Evolutionary conservation across 2,888 invertebrate genomes (phyloP).

Genomic region (Apodemia zela): DNA sequence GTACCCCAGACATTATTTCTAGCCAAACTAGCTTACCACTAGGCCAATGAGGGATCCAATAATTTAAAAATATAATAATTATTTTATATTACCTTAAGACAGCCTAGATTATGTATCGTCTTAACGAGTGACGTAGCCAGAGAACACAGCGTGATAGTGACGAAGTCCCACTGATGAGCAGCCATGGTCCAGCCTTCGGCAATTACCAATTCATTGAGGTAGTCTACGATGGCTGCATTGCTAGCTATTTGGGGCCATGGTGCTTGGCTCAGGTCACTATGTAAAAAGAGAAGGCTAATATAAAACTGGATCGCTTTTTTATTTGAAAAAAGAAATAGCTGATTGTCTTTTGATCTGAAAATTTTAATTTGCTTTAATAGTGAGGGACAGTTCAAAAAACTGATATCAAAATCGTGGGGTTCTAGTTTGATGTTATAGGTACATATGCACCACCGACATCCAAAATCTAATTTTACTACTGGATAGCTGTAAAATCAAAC

Average conservation of each 20-base stretch:
- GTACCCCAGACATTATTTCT: too few species aligned
- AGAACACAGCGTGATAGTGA: conserved; percentile 84
- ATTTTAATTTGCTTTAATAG: too few species aligned
- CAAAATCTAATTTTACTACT: too few species aligned
- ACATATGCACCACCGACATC: too few species aligned
- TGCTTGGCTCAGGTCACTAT: conserved; percentile 34
- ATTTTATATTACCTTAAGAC: conserved; percentile 69
- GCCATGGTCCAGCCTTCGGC: conserved; percentile 51
- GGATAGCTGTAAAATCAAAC: too few species aligned
- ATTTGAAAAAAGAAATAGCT: too few species aligned
- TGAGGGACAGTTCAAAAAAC: too few species aligned
- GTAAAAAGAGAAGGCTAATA: not conserved
- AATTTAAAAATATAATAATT: not conserved
- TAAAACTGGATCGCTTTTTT: not conserved
- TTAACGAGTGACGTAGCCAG: conserved; percentile 79
- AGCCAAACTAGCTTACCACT: too few species aligned
- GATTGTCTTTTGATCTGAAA: too few species aligned
- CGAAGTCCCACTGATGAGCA: conserved; percentile 86
- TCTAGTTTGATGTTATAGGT: too few species aligned
- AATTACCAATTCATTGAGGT: conserved; percentile 37
- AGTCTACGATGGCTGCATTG: conserved; percentile 42
- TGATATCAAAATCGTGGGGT: too few species aligned
- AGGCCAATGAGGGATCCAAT: too few species aligned
- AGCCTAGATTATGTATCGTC: conserved; percentile 46
- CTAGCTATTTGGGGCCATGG: conserved; percentile 36